A percentile compares a stretch with the other conserved stretches of the same genome.
phyloP scores from a whole-genome alignment of 2,888 invertebrate species.

The Polyommatus iphigenia region DNA sequence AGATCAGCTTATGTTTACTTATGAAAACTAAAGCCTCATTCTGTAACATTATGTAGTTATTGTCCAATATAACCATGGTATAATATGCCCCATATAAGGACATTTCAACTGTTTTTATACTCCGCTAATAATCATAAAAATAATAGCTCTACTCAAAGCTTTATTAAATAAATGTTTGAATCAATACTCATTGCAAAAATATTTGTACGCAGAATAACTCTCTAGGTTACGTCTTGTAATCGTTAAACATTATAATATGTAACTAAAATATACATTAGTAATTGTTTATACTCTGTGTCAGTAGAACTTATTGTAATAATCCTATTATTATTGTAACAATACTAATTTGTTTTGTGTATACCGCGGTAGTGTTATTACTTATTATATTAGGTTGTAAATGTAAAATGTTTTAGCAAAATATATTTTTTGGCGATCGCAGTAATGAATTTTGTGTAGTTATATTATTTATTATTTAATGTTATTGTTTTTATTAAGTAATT shows the following conservation, averaged over 20 bases:
- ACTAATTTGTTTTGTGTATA: not conserved
- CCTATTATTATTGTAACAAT: not conserved
- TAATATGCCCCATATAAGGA: not conserved
- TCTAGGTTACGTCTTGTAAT: not conserved
- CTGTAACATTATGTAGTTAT: not conserved
- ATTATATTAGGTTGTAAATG: not conserved
- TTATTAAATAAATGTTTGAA: not conserved
- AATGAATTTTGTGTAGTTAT: not conserved
- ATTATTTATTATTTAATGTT: not conserved
- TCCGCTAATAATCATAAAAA: not conserved
- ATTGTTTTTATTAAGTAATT: not conserved
- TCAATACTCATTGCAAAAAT: not conserved
- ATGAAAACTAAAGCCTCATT: not conserved
- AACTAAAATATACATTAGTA: not conserved
- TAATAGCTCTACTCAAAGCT: not conserved
- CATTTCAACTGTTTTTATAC: not conserved
- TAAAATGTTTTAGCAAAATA: not conserved
- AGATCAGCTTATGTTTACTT: not conserved
- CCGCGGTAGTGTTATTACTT: not conserved
- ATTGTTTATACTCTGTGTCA: not conserved
- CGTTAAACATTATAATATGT: not conserved
- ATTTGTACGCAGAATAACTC: too few relatives aligned
- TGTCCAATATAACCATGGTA: not conserved
- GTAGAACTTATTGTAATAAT: not conserved
- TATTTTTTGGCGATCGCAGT: not conserved